phyloP scores from a whole-genome alignment of 2,113 vertebrate species.

The Platichthys stellatus region DNA sequence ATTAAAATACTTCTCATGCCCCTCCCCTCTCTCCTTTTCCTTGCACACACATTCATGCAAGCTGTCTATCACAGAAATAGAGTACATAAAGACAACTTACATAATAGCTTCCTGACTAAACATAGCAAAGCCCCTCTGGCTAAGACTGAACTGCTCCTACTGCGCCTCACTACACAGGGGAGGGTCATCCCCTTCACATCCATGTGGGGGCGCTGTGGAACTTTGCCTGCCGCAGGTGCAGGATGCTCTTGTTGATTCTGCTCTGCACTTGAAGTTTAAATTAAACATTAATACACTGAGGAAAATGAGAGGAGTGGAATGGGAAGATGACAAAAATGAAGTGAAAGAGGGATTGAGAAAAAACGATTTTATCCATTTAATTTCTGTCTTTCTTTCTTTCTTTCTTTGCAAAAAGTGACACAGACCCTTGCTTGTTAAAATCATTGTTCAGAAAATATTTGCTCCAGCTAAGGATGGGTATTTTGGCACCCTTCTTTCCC shows the following conservation, averaged over 20 bases:
- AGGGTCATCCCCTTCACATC: neutral
- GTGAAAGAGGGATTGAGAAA: neutral
- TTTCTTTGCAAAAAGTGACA: slow-evolving; percentile 53
- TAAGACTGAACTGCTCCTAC: slow-evolving; percentile 31
- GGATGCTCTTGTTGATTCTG: slow-evolving; percentile 35
- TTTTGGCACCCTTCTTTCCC: slow-evolving; percentile 8
- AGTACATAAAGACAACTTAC: neutral
- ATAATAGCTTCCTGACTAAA: neutral
- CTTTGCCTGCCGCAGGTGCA: slow-evolving; percentile 33
- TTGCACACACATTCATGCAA: neutral
- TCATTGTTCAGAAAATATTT: neutral
- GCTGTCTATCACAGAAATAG: neutral
- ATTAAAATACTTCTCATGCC: neutral
- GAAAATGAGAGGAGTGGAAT: slow-evolving; percentile 46
- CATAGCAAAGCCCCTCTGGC: neutral
- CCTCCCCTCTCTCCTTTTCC: neutral
- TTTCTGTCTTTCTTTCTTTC: neutral
- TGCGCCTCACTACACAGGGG: slow-evolving; percentile 4
- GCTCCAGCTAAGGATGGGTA: slow-evolving; percentile 3
- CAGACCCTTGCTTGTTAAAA: slow-evolving; percentile 29
- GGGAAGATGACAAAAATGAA: slow-evolving; percentile 30
- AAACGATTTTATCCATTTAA: neutral
- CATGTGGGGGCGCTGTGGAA: slow-evolving; percentile 80
- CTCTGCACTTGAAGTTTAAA: slow-evolving; percentile 68
- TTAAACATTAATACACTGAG: slow-evolving; percentile 73